Evolutionary conservation across 1,140 invertebrate species (phyloP).

Genomic region (Archegozetes longisetosus): DNA sequence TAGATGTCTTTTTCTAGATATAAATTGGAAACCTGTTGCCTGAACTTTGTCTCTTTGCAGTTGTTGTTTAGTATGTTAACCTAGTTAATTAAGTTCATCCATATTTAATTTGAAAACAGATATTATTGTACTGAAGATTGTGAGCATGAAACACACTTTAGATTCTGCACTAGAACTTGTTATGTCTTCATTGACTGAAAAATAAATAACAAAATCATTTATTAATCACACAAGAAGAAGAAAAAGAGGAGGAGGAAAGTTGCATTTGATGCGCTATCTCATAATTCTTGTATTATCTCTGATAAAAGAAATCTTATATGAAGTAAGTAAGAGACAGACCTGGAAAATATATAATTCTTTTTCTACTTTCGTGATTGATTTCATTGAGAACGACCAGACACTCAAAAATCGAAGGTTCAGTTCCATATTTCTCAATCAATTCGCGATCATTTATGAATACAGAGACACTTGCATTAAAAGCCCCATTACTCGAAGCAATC

Average conservation of each 20-base stretch:
- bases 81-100: neutral
- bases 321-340: neutral
- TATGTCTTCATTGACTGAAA: neutral
- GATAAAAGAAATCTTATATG: too few relatives aligned
- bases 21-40: too few relatives aligned
- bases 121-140: neutral
- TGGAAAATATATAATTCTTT: neutral
- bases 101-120: neutral
- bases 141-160: neutral
- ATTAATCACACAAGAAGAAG: too few relatives aligned
- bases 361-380: slow-evolving; percentile 4
- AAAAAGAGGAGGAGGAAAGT: too few relatives aligned
- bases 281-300: too few relatives aligned
- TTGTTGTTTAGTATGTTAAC: too few relatives aligned
- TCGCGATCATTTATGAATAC: slow-evolving; percentile 1
- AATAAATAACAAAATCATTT: neutral
- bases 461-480: neutral
- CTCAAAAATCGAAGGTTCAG: slow-evolving; percentile 7
- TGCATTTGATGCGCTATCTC: too few relatives aligned
- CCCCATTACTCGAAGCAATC: neutral
- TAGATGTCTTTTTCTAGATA: too few relatives aligned
- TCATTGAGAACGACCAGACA: slow-evolving; percentile 9
- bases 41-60: too few relatives aligned
- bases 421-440: neutral
- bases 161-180: neutral